Evolutionary conservation across 1,140 invertebrate genomes (phyloP).

Genomic region (Meteorus sp.): DNA sequence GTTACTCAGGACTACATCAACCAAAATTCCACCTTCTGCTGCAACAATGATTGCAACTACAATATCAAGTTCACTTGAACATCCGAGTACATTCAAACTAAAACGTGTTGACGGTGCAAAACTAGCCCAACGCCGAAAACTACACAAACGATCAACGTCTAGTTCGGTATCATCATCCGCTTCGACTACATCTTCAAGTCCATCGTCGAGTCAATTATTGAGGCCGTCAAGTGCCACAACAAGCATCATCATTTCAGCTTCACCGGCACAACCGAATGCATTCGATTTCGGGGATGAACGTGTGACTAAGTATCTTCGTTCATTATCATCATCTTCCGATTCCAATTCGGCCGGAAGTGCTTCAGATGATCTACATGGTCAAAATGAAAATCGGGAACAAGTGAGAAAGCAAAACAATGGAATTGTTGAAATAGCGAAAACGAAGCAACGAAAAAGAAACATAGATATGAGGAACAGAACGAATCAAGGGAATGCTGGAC

Average conservation of each 20-base stretch:
- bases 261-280: conserved; percentile 46
- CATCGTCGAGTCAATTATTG: conserved; percentile 34
- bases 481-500: conserved; percentile 29
- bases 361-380: too few species aligned
- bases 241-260: conserved; percentile 33
- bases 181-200: conserved; percentile 46
- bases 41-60: too few species aligned
- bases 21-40: too few species aligned
- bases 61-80: too few species aligned
- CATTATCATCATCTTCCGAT: conserved; percentile 55
- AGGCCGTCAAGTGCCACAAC: conserved; percentile 34
- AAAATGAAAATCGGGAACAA: too few species aligned
- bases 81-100: not conserved
- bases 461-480: not conserved
- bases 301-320: conserved; percentile 61
- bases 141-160: conserved; percentile 66
- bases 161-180: conserved; percentile 54
- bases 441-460: conserved; percentile 28
- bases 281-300: conserved; percentile 63
- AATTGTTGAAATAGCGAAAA: conserved; percentile 1
- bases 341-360: conserved; percentile 41
- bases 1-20: conserved; percentile 40
- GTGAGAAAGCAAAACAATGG: not conserved
- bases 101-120: conserved; percentile 64
- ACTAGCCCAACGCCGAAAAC: conserved; percentile 69